phyloP scores from a whole-genome alignment of 2,888 invertebrate species.

The Cremastinae sp. region DNA sequence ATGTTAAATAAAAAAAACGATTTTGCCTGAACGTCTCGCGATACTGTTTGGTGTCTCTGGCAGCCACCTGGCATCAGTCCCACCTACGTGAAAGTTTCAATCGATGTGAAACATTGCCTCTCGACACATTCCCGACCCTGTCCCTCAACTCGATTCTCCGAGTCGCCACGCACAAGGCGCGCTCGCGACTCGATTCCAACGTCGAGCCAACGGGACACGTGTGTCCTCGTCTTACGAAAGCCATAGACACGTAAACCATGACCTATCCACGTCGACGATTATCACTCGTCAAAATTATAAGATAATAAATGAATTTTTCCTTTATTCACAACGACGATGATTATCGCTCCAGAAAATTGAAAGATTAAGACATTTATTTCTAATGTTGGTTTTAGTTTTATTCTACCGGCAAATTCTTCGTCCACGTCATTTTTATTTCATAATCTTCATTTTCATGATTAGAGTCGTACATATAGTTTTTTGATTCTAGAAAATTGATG shows the following conservation, averaged over 20 bases:
- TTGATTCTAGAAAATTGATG: no score
- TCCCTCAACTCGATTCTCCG: slow-evolving; percentile 42
- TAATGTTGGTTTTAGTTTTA: no score
- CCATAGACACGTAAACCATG: slow-evolving; percentile 28
- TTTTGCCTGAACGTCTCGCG: slow-evolving; percentile 45
- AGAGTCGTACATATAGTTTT: no score
- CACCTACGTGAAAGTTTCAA: slow-evolving; percentile 64
- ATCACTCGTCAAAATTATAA: slow-evolving; percentile 9
- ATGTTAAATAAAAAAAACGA: no score
- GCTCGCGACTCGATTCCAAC: no score
- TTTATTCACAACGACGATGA: background rate
- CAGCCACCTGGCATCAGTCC: slow-evolving; percentile 63
- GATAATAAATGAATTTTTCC: background rate
- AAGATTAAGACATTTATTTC: no score
- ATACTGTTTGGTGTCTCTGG: background rate
- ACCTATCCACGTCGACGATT: slow-evolving; percentile 15
- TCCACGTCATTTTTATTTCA: no score
- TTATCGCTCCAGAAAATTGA: no score
- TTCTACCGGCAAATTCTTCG: no score
- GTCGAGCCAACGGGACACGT: slow-evolving; percentile 30
- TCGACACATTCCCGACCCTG: slow-evolving; percentile 56
- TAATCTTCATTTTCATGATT: no score
- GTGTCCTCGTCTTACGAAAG: slow-evolving; percentile 11
- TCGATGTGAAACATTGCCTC: slow-evolving; percentile 49
- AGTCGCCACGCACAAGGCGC: slow-evolving; percentile 23